Conservation (phyloP, 2,113 vertebrate species). For the Dermatemys mawii region DNA sequence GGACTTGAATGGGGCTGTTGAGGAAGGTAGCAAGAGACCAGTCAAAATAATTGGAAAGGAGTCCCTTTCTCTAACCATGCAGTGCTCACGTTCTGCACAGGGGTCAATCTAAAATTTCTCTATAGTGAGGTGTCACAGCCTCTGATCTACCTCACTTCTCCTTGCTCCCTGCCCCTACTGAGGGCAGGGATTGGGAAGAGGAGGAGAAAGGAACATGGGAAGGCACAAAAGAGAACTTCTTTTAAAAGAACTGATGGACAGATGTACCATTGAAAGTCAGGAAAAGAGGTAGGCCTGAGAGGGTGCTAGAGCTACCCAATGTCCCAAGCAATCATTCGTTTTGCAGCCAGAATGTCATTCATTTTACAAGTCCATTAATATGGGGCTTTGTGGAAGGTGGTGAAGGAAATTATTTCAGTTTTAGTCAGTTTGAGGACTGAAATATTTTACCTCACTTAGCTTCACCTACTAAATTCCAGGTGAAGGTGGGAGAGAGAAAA, state of each 20-base stretch:
- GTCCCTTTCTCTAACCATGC: not conserved
- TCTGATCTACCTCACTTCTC: not conserved
- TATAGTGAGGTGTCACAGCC: not conserved
- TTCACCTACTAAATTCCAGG: not conserved
- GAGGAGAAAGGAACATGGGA: not conserved
- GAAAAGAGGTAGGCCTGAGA: not conserved
- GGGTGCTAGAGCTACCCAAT: not conserved
- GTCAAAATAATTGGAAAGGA: not conserved
- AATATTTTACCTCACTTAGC: not conserved
- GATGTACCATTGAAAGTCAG: not conserved
- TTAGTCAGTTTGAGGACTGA: not conserved
- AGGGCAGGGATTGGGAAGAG: not conserved
- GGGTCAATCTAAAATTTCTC: not conserved
- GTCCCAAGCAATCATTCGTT: not conserved
- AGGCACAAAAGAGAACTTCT: not conserved
- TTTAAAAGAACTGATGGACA: not conserved
- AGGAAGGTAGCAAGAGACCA: not conserved
- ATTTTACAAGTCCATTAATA: not conserved
- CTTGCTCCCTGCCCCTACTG: not conserved
- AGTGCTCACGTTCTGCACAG: not conserved
- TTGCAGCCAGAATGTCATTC: fast-evolving
- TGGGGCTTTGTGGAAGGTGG: fast-evolving
- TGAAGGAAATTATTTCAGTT: not conserved
- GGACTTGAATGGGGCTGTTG: not conserved
- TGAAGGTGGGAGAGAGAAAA: not conserved